Evolutionary conservation across 1,140 invertebrate species (phyloP).

Genomic region (Danaus plexippus): DNA sequence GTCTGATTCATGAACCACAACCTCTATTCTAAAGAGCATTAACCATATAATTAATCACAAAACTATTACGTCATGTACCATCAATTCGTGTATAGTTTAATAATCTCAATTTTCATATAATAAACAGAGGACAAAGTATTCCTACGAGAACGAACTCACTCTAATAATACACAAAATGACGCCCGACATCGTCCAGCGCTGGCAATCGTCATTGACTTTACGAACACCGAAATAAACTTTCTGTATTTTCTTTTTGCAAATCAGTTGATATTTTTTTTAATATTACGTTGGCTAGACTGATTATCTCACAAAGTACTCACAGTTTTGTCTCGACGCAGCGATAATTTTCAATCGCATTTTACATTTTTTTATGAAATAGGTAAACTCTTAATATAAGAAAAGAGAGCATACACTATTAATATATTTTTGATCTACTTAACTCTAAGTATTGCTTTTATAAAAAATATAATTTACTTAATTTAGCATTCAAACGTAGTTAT

Average conservation of each 20-base stretch:
- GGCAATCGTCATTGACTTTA: conserved; percentile 46
- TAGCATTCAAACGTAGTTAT: no score
- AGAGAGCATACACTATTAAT: no score
- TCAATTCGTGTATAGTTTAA: conserved; percentile 2
- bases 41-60: no score
- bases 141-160: conserved; percentile 18
- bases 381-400: no score
- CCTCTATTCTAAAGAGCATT: conserved; percentile 6
- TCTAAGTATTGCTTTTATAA: no score
- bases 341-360: no score
- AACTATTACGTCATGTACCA: background rate
- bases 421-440: no score
- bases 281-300: no score
- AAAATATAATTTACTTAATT: no score
- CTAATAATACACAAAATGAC: conserved; percentile 38
- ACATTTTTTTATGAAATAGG: no score
- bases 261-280: conserved; percentile 11
- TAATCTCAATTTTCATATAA: conserved; percentile 12
- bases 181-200: conserved; percentile 24
- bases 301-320: no score
- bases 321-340: no score
- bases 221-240: conserved; percentile 46
- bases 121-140: conserved; percentile 20
- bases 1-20: conserved; percentile 20
- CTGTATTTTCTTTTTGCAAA: conserved; percentile 31